Conservation (phyloP, 2,113 vertebrate genomes). For the Calyptomena viridis region DNA sequence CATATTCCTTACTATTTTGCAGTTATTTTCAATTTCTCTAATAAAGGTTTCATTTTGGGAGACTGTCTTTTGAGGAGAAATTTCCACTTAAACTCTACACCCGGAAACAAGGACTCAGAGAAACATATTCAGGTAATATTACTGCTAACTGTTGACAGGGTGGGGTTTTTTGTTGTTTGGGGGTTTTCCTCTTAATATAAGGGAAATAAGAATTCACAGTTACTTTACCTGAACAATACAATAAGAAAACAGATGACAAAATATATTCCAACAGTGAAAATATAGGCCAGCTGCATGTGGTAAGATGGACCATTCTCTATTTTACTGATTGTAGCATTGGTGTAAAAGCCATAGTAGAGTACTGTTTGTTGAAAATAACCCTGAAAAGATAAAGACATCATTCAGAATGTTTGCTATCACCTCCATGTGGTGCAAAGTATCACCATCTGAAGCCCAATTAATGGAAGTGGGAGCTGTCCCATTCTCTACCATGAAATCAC, state of each 20-base stretch:
- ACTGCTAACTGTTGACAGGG: background rate
- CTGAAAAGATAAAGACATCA: constrained; percentile 15
- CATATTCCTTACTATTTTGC: background rate
- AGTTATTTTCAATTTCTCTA: background rate
- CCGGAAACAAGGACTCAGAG: background rate
- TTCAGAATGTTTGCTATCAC: background rate
- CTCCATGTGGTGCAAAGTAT: background rate
- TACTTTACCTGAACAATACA: constrained; percentile 85
- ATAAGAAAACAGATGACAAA: constrained; percentile 84
- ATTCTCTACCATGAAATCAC: background rate
- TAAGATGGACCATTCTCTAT: constrained; percentile 60
- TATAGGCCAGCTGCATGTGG: constrained; percentile 90
- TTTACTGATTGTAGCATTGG: constrained; percentile 66
- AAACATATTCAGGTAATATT: background rate
- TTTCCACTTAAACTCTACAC: background rate
- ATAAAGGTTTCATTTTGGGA: background rate
- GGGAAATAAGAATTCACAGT: background rate
- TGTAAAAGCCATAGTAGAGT: constrained; percentile 92
- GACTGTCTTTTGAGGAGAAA: background rate
- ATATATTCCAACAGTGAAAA: constrained; percentile 87
- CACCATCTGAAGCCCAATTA: background rate
- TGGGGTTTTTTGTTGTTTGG: accelerated
- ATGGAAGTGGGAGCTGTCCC: background rate
- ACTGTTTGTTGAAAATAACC: constrained; percentile 78
- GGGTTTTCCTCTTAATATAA: background rate